Evolutionary conservation across 1,140 invertebrate species (phyloP), one percentile per base, ranked within the genome.

Genomic region (Neomicropteryx cornuta): DNA sequence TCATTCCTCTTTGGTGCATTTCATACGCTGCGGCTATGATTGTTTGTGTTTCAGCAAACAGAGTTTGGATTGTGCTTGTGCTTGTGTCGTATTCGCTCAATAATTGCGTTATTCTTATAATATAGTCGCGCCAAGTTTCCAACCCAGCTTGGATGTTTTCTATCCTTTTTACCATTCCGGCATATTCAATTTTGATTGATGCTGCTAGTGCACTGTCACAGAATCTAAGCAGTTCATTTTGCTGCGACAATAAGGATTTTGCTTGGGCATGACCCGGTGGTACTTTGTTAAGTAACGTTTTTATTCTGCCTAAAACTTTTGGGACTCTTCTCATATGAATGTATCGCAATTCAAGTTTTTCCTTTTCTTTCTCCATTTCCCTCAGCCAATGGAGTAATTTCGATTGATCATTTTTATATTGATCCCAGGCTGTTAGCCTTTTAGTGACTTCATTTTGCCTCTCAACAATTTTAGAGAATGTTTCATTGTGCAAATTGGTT

Each of bases 401-500:
- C 1, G 73, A 74, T 51, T 85, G 76, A 39, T 85, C 76, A 31
- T 72, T 63, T 49, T 81, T 76, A 56, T 92, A 93, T 30, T 73
- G 73, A 44, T 88, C 81, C 91, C 91, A 96, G 1, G 77, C 70
- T 1, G 71, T 63, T 4, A 93, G 72, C 31, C 85, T 66, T 1
- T 74, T 68, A 45, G 79, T 73, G 10, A 91, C 77, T 45, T 82
- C 76, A 27, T 71, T 68, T 49, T 91, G 86, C 43, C 87, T 70
- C 38, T 89, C 83, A 55, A 83, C 81, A 42, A 91, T 86, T 45
- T 76, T 70, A 1, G 80, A 75, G 6, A 91, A 57, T 0, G 87
- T 88, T 64, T 88, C 85, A 54, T 88, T 87, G 62, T 93, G 89
- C 5, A 87, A 68, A 49, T 87, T 84, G 0, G 83, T 85, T 32